Base-by-base conservation (phyloP, 2,888 invertebrate species). In the Callimorpha dominula region DNA sequence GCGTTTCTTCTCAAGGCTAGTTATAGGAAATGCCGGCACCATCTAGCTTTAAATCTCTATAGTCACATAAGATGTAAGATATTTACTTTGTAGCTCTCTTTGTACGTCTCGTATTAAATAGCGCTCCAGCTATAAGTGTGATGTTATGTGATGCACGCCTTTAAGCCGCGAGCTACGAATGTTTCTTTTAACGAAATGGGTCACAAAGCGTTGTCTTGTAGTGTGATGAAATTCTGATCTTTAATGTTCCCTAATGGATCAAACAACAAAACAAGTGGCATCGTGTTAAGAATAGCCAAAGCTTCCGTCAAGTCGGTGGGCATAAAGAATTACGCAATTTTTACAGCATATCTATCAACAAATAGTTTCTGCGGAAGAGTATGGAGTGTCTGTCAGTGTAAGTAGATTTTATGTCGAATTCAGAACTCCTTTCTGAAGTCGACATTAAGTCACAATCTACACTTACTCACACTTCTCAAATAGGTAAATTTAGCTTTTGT, bases 301-400 rank as follows among this genome's bases (percentile, higher is more conserved):
- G 46, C 57, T 71, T 71, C 66, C 49, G 65, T 42, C 71, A 65
- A 46, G 40, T 60, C 40, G 64, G 40, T 65, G 49, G 49, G 31
- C 57, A 40, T 57, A 57, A 54, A 49, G 46, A 15, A 65, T 65
- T 40, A 52, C 31, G 31, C 65, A 52, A 60, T 15, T 14, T 46
- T 57, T 15, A 68, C 68, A 31, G 46, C 43, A 20, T 14, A 42
- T 43, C 57, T 46, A 46, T 68, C 57, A 57, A 68, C 43, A 46
- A 14, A 60, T 46, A 60, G 68, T 60, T 68, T 68, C 46, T 14
- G 60, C 7, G 11, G 60, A 31, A 60, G 7, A 4, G 15, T 17
- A 20, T 57, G 12, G 12, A 5, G 0, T 20, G 12, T 57, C 6
- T 57, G 57, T 31, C 20, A 4, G 2, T 20, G 1, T 9, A 54